phyloP scores from a whole-genome alignment of 2,888 invertebrate species.

The Phytoseiulus persimilis region DNA sequence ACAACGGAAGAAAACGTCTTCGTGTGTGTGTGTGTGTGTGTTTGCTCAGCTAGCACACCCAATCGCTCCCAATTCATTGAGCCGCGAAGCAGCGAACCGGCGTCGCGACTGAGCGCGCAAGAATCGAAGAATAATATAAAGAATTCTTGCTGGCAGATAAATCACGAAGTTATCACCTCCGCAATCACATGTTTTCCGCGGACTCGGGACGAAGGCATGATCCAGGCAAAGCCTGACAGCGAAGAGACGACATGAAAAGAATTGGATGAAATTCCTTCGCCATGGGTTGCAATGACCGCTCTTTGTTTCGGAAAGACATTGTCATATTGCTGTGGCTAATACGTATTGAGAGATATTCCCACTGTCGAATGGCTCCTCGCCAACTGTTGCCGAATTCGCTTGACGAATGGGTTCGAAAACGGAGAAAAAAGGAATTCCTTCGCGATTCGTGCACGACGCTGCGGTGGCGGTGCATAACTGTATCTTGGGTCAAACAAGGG shows the following conservation, averaged over 20 bases:
- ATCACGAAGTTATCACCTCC: not conserved
- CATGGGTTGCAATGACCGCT: not conserved
- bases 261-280: not conserved
- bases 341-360: not conserved
- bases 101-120: not conserved
- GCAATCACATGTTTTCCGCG: not conserved
- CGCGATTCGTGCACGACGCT: not conserved
- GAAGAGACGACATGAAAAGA: not conserved
- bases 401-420: slow-evolving; percentile 5
- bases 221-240: not conserved
- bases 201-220: not conserved
- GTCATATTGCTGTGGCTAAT: not conserved
- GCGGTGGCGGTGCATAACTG: not conserved
- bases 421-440: not conserved
- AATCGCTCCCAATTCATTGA: not conserved
- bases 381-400: not conserved
- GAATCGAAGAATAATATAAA: not conserved
- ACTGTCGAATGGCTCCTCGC: not conserved
- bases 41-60: not conserved
- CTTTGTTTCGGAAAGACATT: not conserved
- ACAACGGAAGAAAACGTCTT: not conserved
- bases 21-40: too few relatives aligned
- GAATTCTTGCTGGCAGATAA: not conserved
- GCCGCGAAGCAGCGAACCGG: not conserved
- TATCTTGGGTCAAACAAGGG: not conserved